phyloP scores from a whole-genome alignment of 30 jellyfish, hydroid and myxozoan species.

The Morbakka virulenta region DNA sequence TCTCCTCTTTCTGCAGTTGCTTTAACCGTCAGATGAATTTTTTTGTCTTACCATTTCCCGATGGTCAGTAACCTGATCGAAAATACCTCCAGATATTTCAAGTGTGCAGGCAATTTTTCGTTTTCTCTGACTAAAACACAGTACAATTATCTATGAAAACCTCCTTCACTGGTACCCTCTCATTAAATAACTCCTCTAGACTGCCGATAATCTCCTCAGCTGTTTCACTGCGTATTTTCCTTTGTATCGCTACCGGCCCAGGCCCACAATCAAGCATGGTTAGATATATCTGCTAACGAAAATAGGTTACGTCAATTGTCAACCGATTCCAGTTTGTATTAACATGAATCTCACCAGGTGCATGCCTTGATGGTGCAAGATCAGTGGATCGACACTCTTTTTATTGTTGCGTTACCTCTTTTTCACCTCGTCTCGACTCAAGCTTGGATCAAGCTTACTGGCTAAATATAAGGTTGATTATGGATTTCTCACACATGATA shows the following conservation, averaged over 20 bases:
- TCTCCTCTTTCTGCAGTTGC: constrained; percentile 5
- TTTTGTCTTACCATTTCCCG: constrained; percentile 22
- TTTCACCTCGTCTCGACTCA: constrained; percentile 4
- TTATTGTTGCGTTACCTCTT: constrained; percentile 1
- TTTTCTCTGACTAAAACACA: neutral
- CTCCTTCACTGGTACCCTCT: constrained; percentile 30
- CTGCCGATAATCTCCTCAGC: neutral
- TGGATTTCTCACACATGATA: neutral
- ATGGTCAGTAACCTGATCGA: constrained; percentile 6
- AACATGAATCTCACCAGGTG: too few species aligned
- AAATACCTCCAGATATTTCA: neutral
- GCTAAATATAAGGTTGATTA: neutral
- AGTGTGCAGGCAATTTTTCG: neutral
- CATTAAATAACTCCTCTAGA: neutral
- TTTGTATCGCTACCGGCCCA: neutral
- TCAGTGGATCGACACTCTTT: neutral
- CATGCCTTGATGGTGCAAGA: too few species aligned
- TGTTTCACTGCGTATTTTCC: too few species aligned
- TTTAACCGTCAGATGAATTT: neutral
- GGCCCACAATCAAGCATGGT: too few species aligned
- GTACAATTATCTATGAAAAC: constrained; percentile 9
- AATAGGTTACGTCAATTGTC: constrained; percentile 22
- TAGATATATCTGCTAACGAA: too few species aligned
- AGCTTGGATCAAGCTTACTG: neutral
- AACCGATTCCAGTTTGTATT: too few species aligned